phyloP scores from a whole-genome alignment of 2,888 invertebrate species.

The Drosophila sordidula region DNA sequence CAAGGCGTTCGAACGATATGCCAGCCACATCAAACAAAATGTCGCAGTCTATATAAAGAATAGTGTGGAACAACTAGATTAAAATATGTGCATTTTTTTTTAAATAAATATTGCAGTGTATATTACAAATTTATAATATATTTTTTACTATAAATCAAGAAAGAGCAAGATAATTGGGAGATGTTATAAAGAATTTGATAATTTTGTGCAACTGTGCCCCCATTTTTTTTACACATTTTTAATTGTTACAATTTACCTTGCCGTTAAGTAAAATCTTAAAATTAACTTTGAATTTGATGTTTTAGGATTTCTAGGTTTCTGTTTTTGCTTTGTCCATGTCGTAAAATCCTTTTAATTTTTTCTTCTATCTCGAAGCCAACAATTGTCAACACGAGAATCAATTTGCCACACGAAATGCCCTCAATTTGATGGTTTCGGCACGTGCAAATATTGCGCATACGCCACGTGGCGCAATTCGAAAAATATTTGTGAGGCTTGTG shows the following conservation, averaged over 20 bases:
- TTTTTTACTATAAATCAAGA: too few relatives aligned
- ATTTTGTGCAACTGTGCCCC: too few relatives aligned
- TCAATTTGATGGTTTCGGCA: slow-evolving; percentile 28
- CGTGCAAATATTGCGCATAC: slow-evolving; percentile 43
- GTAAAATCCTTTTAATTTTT: not conserved
- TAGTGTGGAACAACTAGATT: not conserved
- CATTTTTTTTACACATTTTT: too few relatives aligned
- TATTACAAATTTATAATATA: too few relatives aligned
- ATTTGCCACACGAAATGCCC: slow-evolving; percentile 30
- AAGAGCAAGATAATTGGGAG: too few relatives aligned
- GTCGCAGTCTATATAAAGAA: not conserved
- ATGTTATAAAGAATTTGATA: too few relatives aligned
- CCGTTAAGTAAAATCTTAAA: too few relatives aligned
- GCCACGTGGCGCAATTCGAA: slow-evolving; percentile 19
- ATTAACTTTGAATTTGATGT: too few relatives aligned
- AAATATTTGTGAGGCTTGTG: not conserved
- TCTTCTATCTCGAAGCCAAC: not conserved
- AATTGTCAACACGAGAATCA: slow-evolving; percentile 12
- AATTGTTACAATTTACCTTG: too few relatives aligned
- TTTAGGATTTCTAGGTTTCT: not conserved
- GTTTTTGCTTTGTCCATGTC: not conserved
- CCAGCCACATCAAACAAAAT: not conserved
- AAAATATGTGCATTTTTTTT: not conserved
- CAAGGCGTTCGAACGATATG: not conserved
- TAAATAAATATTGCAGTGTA: too few relatives aligned